Conservation (phyloP, 2,113 vertebrate genomes). For the Hippocampus comes region DNA sequence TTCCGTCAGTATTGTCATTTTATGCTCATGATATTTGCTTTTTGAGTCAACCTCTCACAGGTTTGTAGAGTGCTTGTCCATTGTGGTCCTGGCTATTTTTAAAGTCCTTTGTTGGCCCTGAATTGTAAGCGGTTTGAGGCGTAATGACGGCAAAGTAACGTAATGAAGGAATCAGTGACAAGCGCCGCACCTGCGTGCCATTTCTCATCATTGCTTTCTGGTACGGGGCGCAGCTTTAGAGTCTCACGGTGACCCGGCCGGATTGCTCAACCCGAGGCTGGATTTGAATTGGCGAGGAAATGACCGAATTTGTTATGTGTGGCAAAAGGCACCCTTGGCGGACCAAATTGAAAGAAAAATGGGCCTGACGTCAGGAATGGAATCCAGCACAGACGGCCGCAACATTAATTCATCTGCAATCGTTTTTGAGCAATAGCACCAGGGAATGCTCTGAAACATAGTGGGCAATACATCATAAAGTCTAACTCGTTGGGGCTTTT, state of each 20-base stretch:
- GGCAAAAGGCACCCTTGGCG: slow-evolving; percentile 63
- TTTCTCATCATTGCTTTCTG: slow-evolving; percentile 67
- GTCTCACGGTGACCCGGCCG: slow-evolving; percentile 45
- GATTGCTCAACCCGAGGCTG: slow-evolving; percentile 49
- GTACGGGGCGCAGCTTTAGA: slow-evolving; percentile 45
- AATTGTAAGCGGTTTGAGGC: slow-evolving; percentile 14
- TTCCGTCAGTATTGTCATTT: slow-evolving; percentile 31
- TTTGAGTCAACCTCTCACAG: not conserved
- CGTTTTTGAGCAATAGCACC: slow-evolving; percentile 66
- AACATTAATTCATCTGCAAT: slow-evolving; percentile 75
- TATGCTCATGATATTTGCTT: slow-evolving; percentile 9
- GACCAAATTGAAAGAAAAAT: slow-evolving; percentile 77
- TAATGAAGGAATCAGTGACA: slow-evolving; percentile 45
- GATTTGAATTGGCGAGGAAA: slow-evolving; percentile 67
- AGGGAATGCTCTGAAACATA: slow-evolving; percentile 27
- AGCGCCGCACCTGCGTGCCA: slow-evolving; percentile 67
- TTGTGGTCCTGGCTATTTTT: slow-evolving; percentile 5
- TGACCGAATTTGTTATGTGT: slow-evolving; percentile 68
- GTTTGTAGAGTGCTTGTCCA: not conserved
- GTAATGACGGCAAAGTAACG: slow-evolving; percentile 19
- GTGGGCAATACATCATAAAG: slow-evolving; percentile 26
- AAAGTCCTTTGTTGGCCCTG: slow-evolving; percentile 3
- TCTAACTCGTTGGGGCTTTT: slow-evolving; percentile 14
- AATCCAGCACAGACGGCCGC: slow-evolving; percentile 57
- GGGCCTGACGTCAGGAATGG: slow-evolving; percentile 59